Evolutionary conservation across 2,797 vertebrate species (phyloP), one percentile per base, ranked within the genome.

Genomic region (Ispidina picta): DNA sequence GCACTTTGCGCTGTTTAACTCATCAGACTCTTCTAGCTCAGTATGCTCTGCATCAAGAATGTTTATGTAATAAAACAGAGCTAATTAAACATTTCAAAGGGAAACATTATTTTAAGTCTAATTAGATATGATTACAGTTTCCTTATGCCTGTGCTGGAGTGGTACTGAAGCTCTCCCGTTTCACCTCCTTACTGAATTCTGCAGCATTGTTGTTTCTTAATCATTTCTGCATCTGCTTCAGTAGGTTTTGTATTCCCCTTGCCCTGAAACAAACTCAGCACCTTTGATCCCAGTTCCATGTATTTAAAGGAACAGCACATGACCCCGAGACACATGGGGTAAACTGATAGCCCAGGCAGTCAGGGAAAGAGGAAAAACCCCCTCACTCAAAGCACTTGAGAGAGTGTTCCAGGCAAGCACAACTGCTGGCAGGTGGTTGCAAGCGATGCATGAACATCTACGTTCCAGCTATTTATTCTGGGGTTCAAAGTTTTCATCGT

Each of bases 11-110:
- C 91, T 89, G 69, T 95, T 96, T 94, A 97, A 96, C 95, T 95
- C 95, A 94, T 96, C 96, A 88, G 91, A 89, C 93, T 94, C 97
- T 96, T 95, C 83, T 54, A 89, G 92, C 93, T 96, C 86, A 79
- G 85, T 77, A 80, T 85, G 92, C 95, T 95, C 92, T 69, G 91
- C 96, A 92, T 96, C 96, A 97, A 95, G 96, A 96, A 96, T 97
- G 97, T 97, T 97, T 97, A 97, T 97, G 96, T 96, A 97, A 97
- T 98, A 97, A 98, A 98, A 97, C 95, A 96, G 94, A 97, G 97
- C 96, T 98, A 98, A 98, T 98, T 98, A 98, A 98, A 97, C 97
- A 96, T 98, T 98, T 98, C 97, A 97, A 97, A 97, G 97, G 96
- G 97, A 97, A 98, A 97, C 97, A 97, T 97, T 98, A 97, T 97